Evolutionary conservation across 2,797 vertebrate genomes (phyloP), one percentile per base, ranked within the genome.

Genomic region (Adrianichthys oophorus): DNA sequence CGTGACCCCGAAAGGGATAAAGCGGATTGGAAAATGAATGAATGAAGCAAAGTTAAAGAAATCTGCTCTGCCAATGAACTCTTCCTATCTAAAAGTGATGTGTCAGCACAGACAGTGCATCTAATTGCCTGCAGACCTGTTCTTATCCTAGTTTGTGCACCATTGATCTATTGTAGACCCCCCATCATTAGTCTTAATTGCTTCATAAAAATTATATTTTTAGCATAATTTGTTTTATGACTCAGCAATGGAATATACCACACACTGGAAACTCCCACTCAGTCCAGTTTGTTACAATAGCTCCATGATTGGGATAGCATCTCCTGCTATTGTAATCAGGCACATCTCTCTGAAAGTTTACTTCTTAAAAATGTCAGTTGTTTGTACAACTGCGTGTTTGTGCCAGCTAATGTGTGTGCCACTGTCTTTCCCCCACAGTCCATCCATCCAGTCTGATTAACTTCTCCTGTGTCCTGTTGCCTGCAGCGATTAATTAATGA

Each of bases 401-500:
- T 41, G 49, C 42, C 15, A 48, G 51, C 49, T 52, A 48, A 64
- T 70, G 16, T 76, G 60, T 69, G 60, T 47, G 70, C 62, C 24
- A 4, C 13, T 1, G 23, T 73, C 44, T 29, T 45, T 67, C 71
- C 54, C 10, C 70, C 78, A 75, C 72, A 79, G 78, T 78, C 78
- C 80, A 86, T 89, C 85, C 76, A 85, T 89, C 76, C 63, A 56
- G 63, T 59, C 83, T 82, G 85, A 82, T 88, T 87, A 86, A 84
- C 81, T 86, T 75, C 80, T 87, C 18, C 3, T 76, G 76, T 79
- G 83, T 84, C 79, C 79, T 60, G 70, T 83, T 83, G 85, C 87
- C 85, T 41, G 60, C 53, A 32, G 87, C 69, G 65, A 74, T 81
- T 91, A 87, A 89, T 90, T 89, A 90, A 89, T 89, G 88, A 88